phyloP scores from a whole-genome alignment of 2,113 vertebrate species.

The Cyanocitta stelleri region DNA sequence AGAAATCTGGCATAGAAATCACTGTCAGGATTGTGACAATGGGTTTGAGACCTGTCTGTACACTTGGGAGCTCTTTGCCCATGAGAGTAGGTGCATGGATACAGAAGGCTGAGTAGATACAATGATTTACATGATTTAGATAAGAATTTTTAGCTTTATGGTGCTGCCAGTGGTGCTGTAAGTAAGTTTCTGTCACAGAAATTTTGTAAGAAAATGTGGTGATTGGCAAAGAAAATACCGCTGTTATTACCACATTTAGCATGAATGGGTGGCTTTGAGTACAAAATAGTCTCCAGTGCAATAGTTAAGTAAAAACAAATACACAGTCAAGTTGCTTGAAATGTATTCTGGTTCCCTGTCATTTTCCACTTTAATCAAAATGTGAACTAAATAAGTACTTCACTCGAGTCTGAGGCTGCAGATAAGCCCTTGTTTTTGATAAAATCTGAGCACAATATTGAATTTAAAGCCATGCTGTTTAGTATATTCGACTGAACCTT shows the following conservation, averaged over 20 bases:
- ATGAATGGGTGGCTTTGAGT: not conserved
- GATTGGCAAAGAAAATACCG: slow-evolving; percentile 1
- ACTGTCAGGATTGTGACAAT: not conserved
- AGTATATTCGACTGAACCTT: not conserved
- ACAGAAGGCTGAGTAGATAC: not conserved
- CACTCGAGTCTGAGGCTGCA: not conserved
- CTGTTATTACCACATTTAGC: not conserved
- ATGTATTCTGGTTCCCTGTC: not conserved
- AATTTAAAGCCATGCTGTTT: not conserved
- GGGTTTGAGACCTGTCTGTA: not conserved
- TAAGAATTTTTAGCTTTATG: not conserved
- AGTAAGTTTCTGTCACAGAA: not conserved
- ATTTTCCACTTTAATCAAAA: slow-evolving; percentile 31
- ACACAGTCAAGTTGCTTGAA: not conserved
- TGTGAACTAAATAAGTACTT: slow-evolving; percentile 2
- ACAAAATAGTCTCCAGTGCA: not conserved
- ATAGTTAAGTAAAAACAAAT: slow-evolving; percentile 30
- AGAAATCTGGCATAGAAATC: not conserved
- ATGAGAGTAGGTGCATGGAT: not conserved
- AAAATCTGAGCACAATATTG: not conserved
- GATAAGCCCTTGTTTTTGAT: not conserved
- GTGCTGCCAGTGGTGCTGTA: not conserved
- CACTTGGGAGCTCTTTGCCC: not conserved
- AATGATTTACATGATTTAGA: not conserved
- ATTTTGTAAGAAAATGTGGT: not conserved